Percentiles rank a stretch among this genome's conserved stretches.
Conservation (phyloP, 37 sponge, comb jelly and placozoan species). For the Spongilla lacustris region DNA sequence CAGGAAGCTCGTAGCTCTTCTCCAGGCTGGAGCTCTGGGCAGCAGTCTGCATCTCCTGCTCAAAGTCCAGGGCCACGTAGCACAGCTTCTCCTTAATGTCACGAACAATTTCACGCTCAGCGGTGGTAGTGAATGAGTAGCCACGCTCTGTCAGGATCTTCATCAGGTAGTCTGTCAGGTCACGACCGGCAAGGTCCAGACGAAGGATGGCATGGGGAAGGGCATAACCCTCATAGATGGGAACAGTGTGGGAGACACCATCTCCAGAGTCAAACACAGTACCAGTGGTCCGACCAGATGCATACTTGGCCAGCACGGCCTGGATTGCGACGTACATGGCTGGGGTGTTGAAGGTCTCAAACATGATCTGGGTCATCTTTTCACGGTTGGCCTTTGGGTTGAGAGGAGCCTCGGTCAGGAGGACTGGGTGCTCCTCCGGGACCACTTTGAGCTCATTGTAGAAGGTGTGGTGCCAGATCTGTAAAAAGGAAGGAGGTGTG, state of each 20-base stretch:
- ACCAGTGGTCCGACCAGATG: slow-evolving; percentile 98
- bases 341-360: slow-evolving; percentile 99
- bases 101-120: slow-evolving; percentile 96
- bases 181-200: slow-evolving; percentile 99
- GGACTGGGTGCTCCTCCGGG: slow-evolving; percentile 99
- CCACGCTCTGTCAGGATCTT: slow-evolving; percentile 99
- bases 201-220: slow-evolving; percentile 99
- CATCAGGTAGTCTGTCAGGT: slow-evolving; percentile 99
- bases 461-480: slow-evolving; percentile 99
- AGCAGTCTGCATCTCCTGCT: slow-evolving; percentile 99
- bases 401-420: slow-evolving; percentile 99
- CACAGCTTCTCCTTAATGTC: slow-evolving; percentile 99
- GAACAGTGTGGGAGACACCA: slow-evolving; percentile 99
- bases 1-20: slow-evolving; percentile 99
- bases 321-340: slow-evolving; percentile 99
- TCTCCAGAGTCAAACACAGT: slow-evolving; percentile 99
- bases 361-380: slow-evolving; percentile 99
- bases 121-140: slow-evolving; percentile 90
- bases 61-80: slow-evolving; percentile 99
- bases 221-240: slow-evolving; percentile 99
- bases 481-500: not conserved
- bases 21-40: slow-evolving; percentile 85
- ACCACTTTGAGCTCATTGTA: slow-evolving; percentile 99
- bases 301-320: slow-evolving; percentile 98
- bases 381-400: slow-evolving; percentile 99